Evolutionary conservation across 2,113 vertebrate genomes (phyloP), one percentile per base, ranked within the genome.

Genomic region (Equus przewalskii): DNA sequence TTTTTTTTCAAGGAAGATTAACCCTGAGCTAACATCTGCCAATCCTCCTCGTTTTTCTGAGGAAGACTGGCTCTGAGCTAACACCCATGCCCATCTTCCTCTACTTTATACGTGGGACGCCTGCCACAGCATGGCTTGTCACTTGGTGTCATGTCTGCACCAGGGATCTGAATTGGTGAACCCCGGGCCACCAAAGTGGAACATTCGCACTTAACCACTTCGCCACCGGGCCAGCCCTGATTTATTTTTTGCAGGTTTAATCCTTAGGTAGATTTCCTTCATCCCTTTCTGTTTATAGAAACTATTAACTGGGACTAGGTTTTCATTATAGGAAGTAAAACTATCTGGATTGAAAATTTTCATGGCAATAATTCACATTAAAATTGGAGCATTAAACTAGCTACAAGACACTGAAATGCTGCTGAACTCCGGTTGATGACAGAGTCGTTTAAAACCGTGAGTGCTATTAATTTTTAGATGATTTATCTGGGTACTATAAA

Each of bases 281-380:
- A 24, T 83, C 33, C 18, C 2, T 85, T 93, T 91, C 5, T 91
- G 12, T 86, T 96, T 82, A 72, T 49, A 70, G 41, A 44, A 33
- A 6, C 69, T 93, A 62, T 93, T 93, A 67, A 69, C 14, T 85
- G 49, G 44, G 16, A 51, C 18, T 83, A 91, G n/a, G 2, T 46
- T 96, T 91, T 93, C 58, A 76, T 62, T 65, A 51, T 30, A 72
- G 1, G 18, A 93, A 81, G 70, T 41, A n/a, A 10, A 78, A 89
- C 5, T 85, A 82, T 41, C 14, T 92, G 54, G 21, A 72, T 18
- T 82, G 21, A 85, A 97, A 91, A 46, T 28, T 89, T 4, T 36
- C 49, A 75, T 73, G 51, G 64, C 28, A 26, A 67, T 89, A 94
- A 96, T 92, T 96, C 54, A 62, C 21, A 56, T 83, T 87, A 58